These are phyloP conservation scores for Epinotia nisella DNA, from an alignment of 2,888 invertebrate genomes.

Conservation along the genomic window DNA sequence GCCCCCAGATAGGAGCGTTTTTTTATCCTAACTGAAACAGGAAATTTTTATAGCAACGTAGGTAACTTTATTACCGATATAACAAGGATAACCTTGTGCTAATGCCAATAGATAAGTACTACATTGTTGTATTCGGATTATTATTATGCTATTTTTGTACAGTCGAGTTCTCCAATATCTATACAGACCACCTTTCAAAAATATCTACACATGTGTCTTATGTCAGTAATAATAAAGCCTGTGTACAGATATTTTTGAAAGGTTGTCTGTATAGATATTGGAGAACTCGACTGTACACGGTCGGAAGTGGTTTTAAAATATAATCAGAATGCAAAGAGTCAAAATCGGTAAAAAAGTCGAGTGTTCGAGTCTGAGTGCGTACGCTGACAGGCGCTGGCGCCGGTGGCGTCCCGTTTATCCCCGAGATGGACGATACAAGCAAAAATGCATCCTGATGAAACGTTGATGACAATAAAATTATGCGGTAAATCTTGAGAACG, in stretches of 20 bases:
- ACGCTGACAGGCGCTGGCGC: conserved; percentile 52
- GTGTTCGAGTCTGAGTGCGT: conserved; percentile 48
- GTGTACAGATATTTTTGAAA: no score
- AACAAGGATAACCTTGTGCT: no score
- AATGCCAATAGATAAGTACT: no score
- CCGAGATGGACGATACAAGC: conserved; percentile 54
- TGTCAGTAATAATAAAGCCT: no score
- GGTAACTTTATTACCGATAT: background rate
- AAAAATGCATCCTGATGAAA: conserved; percentile 58
- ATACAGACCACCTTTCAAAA: no score
- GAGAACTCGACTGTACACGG: no score
- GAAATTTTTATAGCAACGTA: background rate
- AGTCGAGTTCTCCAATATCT: no score
- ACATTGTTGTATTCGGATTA: no score
- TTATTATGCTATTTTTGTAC: no score
- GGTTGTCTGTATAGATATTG: no score
- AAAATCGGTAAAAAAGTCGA: conserved; percentile 33
- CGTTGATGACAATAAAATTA: conserved; percentile 56
- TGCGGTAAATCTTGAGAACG: conserved; percentile 54
- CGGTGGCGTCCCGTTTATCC: conserved; percentile 50
- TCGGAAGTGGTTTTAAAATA: background rate
- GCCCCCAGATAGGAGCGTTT: background rate
- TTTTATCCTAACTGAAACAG: background rate
- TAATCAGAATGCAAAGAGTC: conserved; percentile 38
- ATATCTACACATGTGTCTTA: no score